phyloP scores from a whole-genome alignment of 1,140 invertebrate species.

The Ceratina japonica region DNA sequence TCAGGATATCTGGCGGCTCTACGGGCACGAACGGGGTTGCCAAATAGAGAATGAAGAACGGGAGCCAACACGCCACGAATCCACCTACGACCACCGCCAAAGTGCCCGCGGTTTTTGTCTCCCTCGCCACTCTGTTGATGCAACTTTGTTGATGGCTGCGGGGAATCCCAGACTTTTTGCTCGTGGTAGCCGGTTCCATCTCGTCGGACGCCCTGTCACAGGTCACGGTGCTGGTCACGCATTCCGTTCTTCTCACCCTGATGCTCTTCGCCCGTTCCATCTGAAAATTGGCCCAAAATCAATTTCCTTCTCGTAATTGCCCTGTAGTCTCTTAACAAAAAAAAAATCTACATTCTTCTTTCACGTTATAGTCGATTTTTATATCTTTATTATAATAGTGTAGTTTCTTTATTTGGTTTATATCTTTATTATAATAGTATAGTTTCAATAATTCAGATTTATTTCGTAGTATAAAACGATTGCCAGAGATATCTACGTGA shows the following conservation, averaged over 20 bases:
- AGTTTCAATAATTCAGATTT: too few relatives aligned
- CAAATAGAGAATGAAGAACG: conserved; percentile 93
- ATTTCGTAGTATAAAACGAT: too few relatives aligned
- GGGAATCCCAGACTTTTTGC: conserved; percentile 59
- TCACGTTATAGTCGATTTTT: too few relatives aligned
- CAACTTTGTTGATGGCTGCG: conserved; percentile 68
- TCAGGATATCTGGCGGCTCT: conserved; percentile 79
- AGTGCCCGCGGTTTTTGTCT: conserved; percentile 94
- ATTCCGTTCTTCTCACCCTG: conserved; percentile 43
- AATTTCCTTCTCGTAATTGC: not conserved
- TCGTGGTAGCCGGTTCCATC: conserved; percentile 48
- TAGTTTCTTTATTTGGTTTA: too few relatives aligned
- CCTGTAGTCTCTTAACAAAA: too few relatives aligned
- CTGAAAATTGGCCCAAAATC: conserved; percentile 21
- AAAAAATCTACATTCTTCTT: too few relatives aligned
- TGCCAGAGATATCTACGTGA: too few relatives aligned
- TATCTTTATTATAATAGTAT: too few relatives aligned
- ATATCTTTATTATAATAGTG: too few relatives aligned
- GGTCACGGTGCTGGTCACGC: conserved; percentile 12
- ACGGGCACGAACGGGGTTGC: conserved; percentile 85
- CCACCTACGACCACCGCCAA: conserved; percentile 94
- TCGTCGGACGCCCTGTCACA: conserved; percentile 50
- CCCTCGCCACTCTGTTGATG: conserved; percentile 78
- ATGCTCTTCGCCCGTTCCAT: conserved; percentile 56
- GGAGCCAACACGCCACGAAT: conserved; percentile 94